phyloP scores from a whole-genome alignment of 2,113 vertebrate species.

The Phycodurus eques region DNA sequence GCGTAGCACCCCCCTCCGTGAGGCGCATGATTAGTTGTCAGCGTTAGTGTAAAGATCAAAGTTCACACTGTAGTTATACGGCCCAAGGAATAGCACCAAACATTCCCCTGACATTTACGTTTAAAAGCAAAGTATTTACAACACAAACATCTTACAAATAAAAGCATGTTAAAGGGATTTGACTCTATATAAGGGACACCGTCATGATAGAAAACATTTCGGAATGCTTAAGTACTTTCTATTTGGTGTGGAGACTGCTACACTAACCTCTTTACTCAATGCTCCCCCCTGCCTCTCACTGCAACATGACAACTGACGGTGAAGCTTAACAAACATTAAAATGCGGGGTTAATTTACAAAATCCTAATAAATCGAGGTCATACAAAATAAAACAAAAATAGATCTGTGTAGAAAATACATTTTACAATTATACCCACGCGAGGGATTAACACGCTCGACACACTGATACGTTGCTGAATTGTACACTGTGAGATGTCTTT shows the following conservation, averaged over 20 bases:
- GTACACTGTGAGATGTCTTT: slow-evolving; percentile 8
- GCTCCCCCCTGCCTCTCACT: slow-evolving; percentile 55
- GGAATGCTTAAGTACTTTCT: neutral
- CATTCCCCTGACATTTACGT: slow-evolving; percentile 24
- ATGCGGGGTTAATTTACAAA: slow-evolving; percentile 14
- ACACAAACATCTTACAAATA: slow-evolving; percentile 1
- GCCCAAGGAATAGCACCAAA: slow-evolving; percentile 60
- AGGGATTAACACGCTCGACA: slow-evolving; percentile 37
- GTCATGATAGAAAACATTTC: slow-evolving; percentile 11
- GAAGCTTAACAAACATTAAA: slow-evolving; percentile 11
- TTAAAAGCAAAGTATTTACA: neutral
- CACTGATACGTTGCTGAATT: slow-evolving; percentile 4
- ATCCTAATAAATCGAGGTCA: slow-evolving; percentile 44
- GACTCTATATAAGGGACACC: slow-evolving; percentile 3
- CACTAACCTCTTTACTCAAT: slow-evolving; percentile 4
- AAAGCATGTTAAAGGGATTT: slow-evolving; percentile 1
- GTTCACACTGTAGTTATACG: slow-evolving; percentile 33
- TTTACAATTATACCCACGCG: slow-evolving; percentile 33
- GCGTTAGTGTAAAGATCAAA: slow-evolving; percentile 43
- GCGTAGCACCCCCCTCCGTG: neutral
- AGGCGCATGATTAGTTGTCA: slow-evolving; percentile 35
- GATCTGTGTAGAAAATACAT: slow-evolving; percentile 63
- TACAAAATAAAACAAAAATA: slow-evolving; percentile 68
- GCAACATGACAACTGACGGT: slow-evolving; percentile 18
- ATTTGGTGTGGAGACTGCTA: slow-evolving; percentile 9